These are phyloP conservation scores for Microcebus murinus DNA, from an alignment of 2,113 vertebrate genomes.

Conservation along the genomic window DNA sequence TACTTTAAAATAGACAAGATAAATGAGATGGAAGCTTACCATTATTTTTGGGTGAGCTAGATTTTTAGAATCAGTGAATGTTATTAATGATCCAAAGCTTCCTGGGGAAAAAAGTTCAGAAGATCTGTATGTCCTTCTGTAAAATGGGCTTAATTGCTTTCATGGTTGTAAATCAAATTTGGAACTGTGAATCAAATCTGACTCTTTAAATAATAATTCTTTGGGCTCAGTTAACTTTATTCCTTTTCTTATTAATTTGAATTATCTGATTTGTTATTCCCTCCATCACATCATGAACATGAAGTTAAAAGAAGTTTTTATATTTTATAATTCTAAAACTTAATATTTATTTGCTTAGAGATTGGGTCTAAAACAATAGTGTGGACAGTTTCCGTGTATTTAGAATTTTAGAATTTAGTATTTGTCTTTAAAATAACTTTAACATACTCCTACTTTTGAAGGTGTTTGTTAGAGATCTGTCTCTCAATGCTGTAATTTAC, in stretches of 20 bases:
- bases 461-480: background rate
- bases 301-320: slow-evolving; percentile 21
- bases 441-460: background rate
- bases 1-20: background rate
- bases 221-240: background rate
- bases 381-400: background rate
- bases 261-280: background rate
- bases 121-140: background rate
- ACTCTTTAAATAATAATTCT: slow-evolving; percentile 32
- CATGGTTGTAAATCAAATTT: background rate
- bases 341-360: background rate
- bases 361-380: background rate
- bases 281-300: background rate
- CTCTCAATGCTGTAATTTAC: background rate
- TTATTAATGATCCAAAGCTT: background rate
- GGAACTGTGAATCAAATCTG: background rate
- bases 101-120: background rate
- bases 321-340: background rate
- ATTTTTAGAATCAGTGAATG: background rate
- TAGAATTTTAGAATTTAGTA: background rate
- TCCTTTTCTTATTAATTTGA: background rate
- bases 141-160: slow-evolving; percentile 23
- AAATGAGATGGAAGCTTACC: background rate
- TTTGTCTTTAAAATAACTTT: slow-evolving; percentile 10
- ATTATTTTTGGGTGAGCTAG: background rate